phyloP scores from a whole-genome alignment of 2,888 invertebrate species.

The Thysanoteuthis rhombus region DNA sequence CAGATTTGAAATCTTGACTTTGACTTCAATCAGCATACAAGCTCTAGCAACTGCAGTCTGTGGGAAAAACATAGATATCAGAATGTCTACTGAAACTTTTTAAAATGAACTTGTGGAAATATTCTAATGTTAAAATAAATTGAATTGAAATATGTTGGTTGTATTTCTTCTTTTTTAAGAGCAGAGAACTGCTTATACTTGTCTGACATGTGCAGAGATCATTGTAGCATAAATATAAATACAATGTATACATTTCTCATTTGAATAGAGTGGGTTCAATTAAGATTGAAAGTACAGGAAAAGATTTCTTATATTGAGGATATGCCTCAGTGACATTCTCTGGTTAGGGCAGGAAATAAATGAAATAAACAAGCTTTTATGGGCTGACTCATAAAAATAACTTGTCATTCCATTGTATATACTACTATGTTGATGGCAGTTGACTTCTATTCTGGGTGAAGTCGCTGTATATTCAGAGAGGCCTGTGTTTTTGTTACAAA shows the following conservation, averaged over 20 bases:
- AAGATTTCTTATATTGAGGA: not conserved
- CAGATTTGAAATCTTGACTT: not conserved
- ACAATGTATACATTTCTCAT: not conserved
- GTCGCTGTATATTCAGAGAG: not conserved
- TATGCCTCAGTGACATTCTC: not conserved
- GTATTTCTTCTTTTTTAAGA: not conserved
- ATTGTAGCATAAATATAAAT: not conserved
- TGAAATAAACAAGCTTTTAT: not conserved
- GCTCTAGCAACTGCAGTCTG: not conserved
- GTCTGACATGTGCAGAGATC: not conserved
- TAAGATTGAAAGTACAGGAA: not conserved
- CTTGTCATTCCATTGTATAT: not conserved
- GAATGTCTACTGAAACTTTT: not conserved
- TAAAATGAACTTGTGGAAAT: not conserved
- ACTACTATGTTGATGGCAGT: not conserved
- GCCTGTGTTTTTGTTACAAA: not conserved
- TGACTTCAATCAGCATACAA: not conserved
- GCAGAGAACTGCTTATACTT: not conserved
- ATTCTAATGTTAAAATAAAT: not conserved
- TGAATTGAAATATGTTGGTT: not conserved
- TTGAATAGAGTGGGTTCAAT: not conserved
- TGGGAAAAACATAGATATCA: not conserved
- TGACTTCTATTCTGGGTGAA: not conserved
- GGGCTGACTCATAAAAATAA: not conserved
- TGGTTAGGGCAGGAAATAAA: not conserved